Percentiles rank a stretch among this genome's conserved stretches.
Conservation (phyloP, 2,797 vertebrate species). For the Pelochelys cantorii region DNA sequence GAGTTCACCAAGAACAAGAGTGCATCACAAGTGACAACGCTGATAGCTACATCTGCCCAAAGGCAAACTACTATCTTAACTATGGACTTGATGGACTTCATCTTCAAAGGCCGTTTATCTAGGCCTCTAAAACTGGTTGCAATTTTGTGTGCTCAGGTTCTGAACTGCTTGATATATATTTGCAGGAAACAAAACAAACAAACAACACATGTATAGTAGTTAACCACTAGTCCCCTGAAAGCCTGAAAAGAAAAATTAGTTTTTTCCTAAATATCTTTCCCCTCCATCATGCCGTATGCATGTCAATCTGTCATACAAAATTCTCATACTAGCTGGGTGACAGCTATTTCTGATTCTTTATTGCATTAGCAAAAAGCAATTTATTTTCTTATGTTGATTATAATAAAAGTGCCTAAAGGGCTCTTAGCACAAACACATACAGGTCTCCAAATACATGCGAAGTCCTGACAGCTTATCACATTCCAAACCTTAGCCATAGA, state of each 20-base stretch:
- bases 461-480: neutral
- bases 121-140: neutral
- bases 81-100: neutral
- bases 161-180: neutral
- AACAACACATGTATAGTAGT: no score
- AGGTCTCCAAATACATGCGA: accelerated
- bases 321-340: neutral
- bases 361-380: accelerated
- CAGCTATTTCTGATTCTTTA: neutral
- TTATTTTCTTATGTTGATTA: accelerated
- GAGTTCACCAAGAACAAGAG: accelerated
- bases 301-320: neutral
- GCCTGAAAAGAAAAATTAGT: neutral
- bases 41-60: neutral
- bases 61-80: neutral
- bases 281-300: neutral
- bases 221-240: neutral
- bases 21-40: neutral
- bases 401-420: accelerated
- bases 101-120: neutral
- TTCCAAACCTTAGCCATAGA: neutral
- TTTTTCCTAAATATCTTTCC: neutral
- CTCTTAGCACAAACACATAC: neutral
- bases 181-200: accelerated
- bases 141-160: neutral